These are phyloP conservation scores for Oncorhynchus masou DNA, from an alignment of 2,113 vertebrate species.

Conservation along the genomic window DNA sequence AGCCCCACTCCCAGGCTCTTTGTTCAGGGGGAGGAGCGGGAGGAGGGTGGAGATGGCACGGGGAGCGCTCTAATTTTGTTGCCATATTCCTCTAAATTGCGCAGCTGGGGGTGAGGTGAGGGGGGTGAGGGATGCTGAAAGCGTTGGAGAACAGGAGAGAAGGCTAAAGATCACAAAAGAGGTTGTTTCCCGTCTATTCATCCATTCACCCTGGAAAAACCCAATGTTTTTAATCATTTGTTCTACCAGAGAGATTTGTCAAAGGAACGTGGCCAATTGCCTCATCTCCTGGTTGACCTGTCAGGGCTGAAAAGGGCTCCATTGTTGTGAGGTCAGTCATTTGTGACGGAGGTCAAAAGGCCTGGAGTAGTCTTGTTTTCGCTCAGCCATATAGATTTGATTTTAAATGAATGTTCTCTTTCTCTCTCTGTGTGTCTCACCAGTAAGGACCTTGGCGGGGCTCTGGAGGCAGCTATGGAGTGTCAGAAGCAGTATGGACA, in stretches of 20 bases:
- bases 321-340: conserved; percentile 59
- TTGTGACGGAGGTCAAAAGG: conserved; percentile 50
- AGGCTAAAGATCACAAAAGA: conserved; percentile 31
- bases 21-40: conserved; percentile 33
- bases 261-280: conserved; percentile 61
- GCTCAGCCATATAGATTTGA: conserved; percentile 41
- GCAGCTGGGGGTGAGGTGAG: conserved; percentile 57
- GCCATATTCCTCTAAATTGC: conserved; percentile 73
- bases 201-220: background rate
- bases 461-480: conserved; percentile 75
- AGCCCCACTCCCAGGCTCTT: conserved; percentile 44
- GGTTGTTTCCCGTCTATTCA: background rate
- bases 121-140: conserved; percentile 12
- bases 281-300: conserved; percentile 48
- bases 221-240: background rate
- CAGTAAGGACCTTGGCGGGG: conserved; percentile 79
- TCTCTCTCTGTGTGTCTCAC: conserved; percentile 38
- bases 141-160: conserved; percentile 30
- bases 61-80: conserved; percentile 63
- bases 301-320: conserved; percentile 57
- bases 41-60: background rate
- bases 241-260: conserved; percentile 5
- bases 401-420: conserved; percentile 38
- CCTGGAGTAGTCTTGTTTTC: conserved; percentile 40
- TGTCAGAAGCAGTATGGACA: conserved; percentile 79